Base-by-base conservation (phyloP, 2,113 vertebrate species). In the Rana temporaria region DNA sequence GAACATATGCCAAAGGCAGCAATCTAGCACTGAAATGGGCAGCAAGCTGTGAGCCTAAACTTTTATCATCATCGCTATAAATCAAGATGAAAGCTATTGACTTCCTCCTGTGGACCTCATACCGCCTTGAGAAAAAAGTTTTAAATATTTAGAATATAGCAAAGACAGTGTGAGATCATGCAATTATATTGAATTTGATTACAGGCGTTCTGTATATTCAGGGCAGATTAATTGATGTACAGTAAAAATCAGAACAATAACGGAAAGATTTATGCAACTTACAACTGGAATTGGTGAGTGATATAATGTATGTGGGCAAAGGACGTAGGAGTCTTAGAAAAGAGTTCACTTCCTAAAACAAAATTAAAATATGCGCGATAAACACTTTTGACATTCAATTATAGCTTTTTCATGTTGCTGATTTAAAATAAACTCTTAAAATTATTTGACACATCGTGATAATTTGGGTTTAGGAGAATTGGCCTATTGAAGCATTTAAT, bases 11-110 rank as follows among this genome's bases (percentile, higher is more conserved):
- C 92, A 85, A 86, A 90, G 90, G 90, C 90, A 89, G 87, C 85
- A 85, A 88, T 91, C 89, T 91, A 87, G 84, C 88, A 88, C 87
- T 91, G 87, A 89, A 89, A 88, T 88, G 86, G 89, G 86, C 86
- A 88, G 84, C 89, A 92, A 91, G 88, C 92, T 94, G 91, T 89
- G 92, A 93, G 86, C 90, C 92, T 92, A 92, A 94, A 92, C 88
- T 92, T 94, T 92, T 90, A 91, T 92, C 92, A 90, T 92, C 85
- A 14, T 91, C 90, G 92, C 91, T 91, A 90, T 93, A 92, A 93
- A 94, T 93, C 93, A 93, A 91, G 86, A 92, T 92, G 90, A 94
- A 93, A 93, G 90, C 89, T 90, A 84, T 89, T 88, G 89, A 89
- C 87, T 87, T 92, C 89, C 90, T 93, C 90, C 91, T 91, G 90